phyloP scores from a whole-genome alignment of 2,797 vertebrate genomes.

The Furcifer pardalis region DNA sequence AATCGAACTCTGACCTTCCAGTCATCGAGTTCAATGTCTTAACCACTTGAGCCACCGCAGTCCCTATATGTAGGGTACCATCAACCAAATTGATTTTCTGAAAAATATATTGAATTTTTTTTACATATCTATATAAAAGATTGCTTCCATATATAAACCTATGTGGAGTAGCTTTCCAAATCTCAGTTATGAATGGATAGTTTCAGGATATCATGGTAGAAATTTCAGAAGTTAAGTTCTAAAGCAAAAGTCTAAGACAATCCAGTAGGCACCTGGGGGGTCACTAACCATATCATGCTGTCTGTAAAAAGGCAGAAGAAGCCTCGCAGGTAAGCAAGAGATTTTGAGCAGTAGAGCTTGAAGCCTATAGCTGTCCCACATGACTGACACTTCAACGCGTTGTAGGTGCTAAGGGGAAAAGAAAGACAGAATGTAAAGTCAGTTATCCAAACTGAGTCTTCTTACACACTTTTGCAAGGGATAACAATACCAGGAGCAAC shows the following conservation, averaged over 20 bases:
- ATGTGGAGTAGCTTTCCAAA: background rate
- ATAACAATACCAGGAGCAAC: background rate
- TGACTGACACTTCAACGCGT: constrained; percentile 76
- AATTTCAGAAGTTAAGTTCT: background rate
- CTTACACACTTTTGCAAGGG: background rate
- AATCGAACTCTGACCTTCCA: no score
- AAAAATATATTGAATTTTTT: background rate
- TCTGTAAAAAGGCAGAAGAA: constrained; percentile 86
- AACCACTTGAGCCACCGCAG: no score
- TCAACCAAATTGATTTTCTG: background rate
- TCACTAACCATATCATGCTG: constrained; percentile 84
- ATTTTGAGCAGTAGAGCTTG: constrained; percentile 76
- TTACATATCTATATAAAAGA: background rate
- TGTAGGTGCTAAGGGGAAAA: constrained; percentile 78
- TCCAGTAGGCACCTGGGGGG: rapidly evolving
- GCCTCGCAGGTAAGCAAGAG: constrained; percentile 76
- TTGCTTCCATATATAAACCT: background rate
- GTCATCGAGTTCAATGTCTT: no score
- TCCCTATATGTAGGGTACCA: background rate
- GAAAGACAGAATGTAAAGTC: background rate
- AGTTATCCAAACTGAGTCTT: background rate
- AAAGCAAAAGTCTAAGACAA: background rate
- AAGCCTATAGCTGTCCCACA: constrained; percentile 79
- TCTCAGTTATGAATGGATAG: background rate
- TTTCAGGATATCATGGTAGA: background rate